Percentiles rank a stretch among this genome's conserved stretches.
Evolutionary conservation across 2,888 invertebrate genomes (phyloP).

Genomic region (Chesias legatella): DNA sequence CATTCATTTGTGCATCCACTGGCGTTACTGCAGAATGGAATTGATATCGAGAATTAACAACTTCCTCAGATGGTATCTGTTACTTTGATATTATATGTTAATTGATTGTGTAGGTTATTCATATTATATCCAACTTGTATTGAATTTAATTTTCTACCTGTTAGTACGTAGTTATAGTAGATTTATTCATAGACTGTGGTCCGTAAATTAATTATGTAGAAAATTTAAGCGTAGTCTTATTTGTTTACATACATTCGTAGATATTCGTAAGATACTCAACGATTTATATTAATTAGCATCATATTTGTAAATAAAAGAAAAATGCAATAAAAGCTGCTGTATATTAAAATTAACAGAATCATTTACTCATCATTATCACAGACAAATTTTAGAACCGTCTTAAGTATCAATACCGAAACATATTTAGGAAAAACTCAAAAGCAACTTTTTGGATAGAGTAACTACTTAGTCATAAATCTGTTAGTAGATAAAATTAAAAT

Average conservation of each 20-base stretch:
- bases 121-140: neutral
- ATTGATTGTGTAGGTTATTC: constrained; percentile 9
- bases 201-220: too few species aligned
- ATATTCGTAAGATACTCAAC: too few species aligned
- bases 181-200: too few species aligned
- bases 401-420: constrained; percentile 7
- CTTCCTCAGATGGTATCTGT: constrained; percentile 18
- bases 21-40: constrained; percentile 2
- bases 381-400: constrained; percentile 9
- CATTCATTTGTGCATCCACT: neutral
- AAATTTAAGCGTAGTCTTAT: too few species aligned
- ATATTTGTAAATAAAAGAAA: too few species aligned
- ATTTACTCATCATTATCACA: constrained; percentile 20
- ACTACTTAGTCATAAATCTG: too few species aligned
- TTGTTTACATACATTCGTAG: too few species aligned
- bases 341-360: constrained; percentile 9
- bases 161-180: too few species aligned
- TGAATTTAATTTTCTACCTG: constrained; percentile 6
- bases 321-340: neutral
- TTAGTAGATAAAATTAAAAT: too few species aligned
- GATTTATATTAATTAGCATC: too few species aligned
- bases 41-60: constrained; percentile 22
- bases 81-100: neutral
- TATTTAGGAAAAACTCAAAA: too few species aligned
- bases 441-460: too few species aligned